Evolutionary conservation across 1,140 invertebrate species (phyloP), one percentile per base, ranked within the genome.

Genomic region (Lutraria rhynchaena): DNA sequence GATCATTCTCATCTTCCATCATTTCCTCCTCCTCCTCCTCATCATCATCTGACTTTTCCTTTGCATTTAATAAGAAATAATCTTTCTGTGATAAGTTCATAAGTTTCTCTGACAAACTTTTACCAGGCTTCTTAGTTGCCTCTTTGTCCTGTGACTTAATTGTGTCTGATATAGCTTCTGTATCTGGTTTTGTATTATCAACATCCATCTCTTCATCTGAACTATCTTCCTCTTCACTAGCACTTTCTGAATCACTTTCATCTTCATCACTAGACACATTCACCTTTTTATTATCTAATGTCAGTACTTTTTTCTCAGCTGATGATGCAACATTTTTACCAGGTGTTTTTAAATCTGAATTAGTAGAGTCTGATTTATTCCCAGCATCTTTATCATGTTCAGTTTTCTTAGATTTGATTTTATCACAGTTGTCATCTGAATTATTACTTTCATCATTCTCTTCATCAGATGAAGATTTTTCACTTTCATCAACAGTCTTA

Each of bases 401-500:
- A 31, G 27, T 35, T 35, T 63, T n/a, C 7, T 11, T 22, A 1
- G n/a, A n/a, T 33, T 35, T n/a, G 7, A 17, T 13, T 17, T 22
- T 63, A 22, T 37, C 33, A 33, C 9, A 33, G 15, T 33, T 35
- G 11, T 31, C 27, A n/a, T 22, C 57, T 3, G 17, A 19, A 60
- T 60, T 27, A 22, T 29, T 31, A 3, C 15, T 27, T 22, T 60
- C 1, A 74, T 41, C 57, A 75, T 82, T 41, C 46, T 80, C 77
- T 31, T 80, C 55, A 74, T 55, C 65, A 57, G 74, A 70, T n/a
- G 73, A 69, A 63, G 31, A 24, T 27, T 58, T 65, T 58, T 82
- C 73, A 58, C 63, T 57, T 4, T 70, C 83, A 29, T 86, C 58
- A 73, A 86, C 86, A 29, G 81, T 53, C 37, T 83, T 80, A 65